phyloP scores from a whole-genome alignment of 1,140 invertebrate genomes.

The Galleria mellonella region DNA sequence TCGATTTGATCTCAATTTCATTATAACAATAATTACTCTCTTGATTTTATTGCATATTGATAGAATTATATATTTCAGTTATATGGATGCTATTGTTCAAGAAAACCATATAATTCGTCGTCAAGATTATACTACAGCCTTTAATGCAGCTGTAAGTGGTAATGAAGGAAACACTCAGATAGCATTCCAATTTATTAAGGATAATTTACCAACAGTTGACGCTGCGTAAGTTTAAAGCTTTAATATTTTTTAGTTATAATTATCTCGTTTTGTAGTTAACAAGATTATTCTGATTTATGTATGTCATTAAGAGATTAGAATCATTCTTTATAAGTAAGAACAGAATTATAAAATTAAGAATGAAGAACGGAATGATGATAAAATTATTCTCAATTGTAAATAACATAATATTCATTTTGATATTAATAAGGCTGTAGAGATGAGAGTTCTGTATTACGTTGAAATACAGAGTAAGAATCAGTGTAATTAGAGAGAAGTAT shows the following conservation, averaged over 20 bases:
- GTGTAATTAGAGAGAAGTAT: too few species aligned
- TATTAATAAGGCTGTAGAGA: too few species aligned
- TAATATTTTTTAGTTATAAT: background rate
- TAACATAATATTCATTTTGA: too few species aligned
- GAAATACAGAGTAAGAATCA: too few species aligned
- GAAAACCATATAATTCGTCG: conserved; percentile 42
- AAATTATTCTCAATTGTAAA: too few species aligned
- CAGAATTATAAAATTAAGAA: too few species aligned
- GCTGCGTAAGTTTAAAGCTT: conserved; percentile 61
- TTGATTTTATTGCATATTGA: conserved; percentile 2
- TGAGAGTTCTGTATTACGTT: too few species aligned
- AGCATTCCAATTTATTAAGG: conserved; percentile 66
- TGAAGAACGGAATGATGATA: too few species aligned
- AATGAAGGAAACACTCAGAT: conserved; percentile 65
- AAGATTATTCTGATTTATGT: background rate
- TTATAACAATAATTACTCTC: background rate
- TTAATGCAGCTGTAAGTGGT: conserved; percentile 55
- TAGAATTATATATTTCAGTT: too few species aligned
- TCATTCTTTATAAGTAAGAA: too few species aligned
- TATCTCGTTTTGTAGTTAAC: background rate
- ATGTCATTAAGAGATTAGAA: too few species aligned
- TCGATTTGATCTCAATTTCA: background rate
- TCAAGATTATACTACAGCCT: conserved; percentile 62
- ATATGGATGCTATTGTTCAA: conserved; percentile 31
- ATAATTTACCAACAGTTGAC: conserved; percentile 50